Evolutionary conservation across 2,888 invertebrate genomes (phyloP).

Genomic region (Diaprepes abbreviatus): DNA sequence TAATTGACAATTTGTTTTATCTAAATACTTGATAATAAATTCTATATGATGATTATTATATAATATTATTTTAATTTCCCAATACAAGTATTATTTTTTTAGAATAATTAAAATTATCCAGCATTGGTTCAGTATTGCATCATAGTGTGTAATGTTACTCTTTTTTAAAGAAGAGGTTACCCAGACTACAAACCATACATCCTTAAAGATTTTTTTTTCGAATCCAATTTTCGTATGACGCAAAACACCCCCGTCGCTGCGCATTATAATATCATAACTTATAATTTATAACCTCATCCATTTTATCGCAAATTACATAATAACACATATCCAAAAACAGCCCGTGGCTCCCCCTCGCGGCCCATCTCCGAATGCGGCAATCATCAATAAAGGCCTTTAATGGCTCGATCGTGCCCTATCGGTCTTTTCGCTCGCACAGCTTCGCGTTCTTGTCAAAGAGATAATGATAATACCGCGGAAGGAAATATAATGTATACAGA

Average conservation of each 20-base stretch:
- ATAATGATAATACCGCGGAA: conserved; percentile 16
- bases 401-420: conserved; percentile 43
- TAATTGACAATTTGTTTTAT: too few species aligned
- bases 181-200: too few species aligned
- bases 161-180: too few species aligned
- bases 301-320: conserved; percentile 24
- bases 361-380: conserved; percentile 2
- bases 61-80: too few species aligned
- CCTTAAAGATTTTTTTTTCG: neutral
- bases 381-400: conserved; percentile 35
- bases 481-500: conserved; percentile 22
- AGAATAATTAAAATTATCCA: too few species aligned
- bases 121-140: too few species aligned
- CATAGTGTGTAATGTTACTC: too few species aligned
- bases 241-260: neutral
- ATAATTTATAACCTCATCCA: neutral
- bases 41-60: too few species aligned
- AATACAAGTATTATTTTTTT: too few species aligned
- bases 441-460: conserved; percentile 28
- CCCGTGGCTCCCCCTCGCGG: conserved; percentile 1
- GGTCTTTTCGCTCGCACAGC: conserved; percentile 35
- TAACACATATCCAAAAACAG: conserved; percentile 15
- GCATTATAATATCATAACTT: neutral
- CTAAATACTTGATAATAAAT: too few species aligned
- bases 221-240: neutral